These are phyloP conservation scores for Cryptosula pallasiana DNA, from an alignment of 2,888 invertebrate species.

Conservation along the genomic window DNA sequence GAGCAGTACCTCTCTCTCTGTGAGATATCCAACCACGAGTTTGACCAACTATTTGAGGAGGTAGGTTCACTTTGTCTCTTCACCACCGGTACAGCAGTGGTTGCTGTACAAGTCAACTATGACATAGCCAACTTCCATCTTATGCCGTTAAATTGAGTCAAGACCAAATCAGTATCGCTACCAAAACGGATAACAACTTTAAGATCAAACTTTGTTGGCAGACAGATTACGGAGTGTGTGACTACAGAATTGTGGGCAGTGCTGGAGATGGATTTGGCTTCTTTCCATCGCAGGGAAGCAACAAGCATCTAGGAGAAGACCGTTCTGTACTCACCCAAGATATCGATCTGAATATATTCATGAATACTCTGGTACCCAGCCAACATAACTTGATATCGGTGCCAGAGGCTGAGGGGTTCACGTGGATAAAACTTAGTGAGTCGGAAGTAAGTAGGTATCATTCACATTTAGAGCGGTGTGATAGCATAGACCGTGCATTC, in stretches of 20 bases:
- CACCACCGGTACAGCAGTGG: too few species aligned
- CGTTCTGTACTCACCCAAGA: background rate
- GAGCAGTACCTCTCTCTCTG: background rate
- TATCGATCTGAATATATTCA: background rate
- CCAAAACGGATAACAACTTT: too few species aligned
- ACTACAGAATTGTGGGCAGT: background rate
- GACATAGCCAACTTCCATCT: too few species aligned
- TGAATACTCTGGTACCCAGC: background rate
- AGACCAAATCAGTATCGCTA: too few species aligned
- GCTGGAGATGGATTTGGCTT: background rate
- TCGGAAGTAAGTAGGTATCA: background rate
- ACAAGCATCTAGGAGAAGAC: background rate
- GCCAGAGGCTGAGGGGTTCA: background rate
- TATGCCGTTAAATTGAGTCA: too few species aligned
- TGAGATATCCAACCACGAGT: background rate
- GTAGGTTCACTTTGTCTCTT: too few species aligned
- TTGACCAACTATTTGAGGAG: background rate
- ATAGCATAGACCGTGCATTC: too few species aligned
- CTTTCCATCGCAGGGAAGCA: background rate
- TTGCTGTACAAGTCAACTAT: too few species aligned
- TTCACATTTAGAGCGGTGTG: too few species aligned
- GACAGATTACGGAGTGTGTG: background rate
- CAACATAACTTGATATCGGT: background rate
- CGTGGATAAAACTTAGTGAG: background rate
- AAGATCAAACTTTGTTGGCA: too few species aligned